A percentile compares a stretch with the other conserved stretches of the same genome.
These are phyloP conservation scores for Numida meleagris DNA, from an alignment of 2,113 vertebrate genomes.

Conservation along the genomic window DNA sequence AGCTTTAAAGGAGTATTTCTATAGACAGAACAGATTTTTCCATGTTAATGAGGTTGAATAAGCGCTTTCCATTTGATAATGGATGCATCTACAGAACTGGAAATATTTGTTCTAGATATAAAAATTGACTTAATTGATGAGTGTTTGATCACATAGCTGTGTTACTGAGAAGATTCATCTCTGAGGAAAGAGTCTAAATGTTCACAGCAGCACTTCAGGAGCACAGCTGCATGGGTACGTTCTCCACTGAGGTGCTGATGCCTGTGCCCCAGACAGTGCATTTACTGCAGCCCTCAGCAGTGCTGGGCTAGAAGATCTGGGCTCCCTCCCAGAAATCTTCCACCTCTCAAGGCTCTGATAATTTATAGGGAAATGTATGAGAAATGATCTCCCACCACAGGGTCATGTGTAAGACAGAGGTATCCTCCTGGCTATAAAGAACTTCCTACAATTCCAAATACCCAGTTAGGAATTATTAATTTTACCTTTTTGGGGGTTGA, in stretches of 20 bases:
- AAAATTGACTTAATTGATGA: background rate
- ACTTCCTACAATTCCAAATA: background rate
- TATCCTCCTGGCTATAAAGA: background rate
- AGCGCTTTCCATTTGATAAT: background rate
- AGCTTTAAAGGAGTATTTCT: background rate
- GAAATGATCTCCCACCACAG: rapidly evolving
- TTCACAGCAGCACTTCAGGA: background rate
- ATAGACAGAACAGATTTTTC: background rate
- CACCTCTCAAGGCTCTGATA: background rate
- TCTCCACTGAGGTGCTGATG: background rate
- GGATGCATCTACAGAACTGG: background rate
- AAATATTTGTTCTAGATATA: background rate
- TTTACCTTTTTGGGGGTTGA: background rate
- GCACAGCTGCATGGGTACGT: background rate
- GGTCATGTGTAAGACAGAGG: rapidly evolving
- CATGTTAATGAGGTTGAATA: background rate
- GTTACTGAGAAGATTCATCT: background rate
- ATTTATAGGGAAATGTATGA: background rate
- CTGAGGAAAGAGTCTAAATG: rapidly evolving
- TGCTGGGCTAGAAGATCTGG: rapidly evolving
- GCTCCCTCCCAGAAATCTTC: background rate
- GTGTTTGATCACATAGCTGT: background rate
- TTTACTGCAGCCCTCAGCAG: background rate
- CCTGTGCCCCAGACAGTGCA: background rate
- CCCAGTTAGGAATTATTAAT: background rate